These are phyloP conservation scores for Fundulus diaphanus DNA, from an alignment of 2,797 vertebrate species.

Conservation along the genomic window DNA sequence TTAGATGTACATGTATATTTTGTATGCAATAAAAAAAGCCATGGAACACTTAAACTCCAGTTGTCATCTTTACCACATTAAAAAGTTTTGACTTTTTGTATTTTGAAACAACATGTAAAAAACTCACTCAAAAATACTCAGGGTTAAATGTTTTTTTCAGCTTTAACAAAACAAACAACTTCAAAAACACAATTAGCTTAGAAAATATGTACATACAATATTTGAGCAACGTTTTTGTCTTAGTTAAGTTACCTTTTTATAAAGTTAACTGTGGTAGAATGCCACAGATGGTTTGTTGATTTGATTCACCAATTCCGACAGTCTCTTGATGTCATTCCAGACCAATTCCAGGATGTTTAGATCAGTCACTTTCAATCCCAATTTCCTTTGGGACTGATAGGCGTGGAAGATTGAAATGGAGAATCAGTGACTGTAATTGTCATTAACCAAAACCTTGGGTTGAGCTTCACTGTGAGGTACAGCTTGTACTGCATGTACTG, in stretches of 20 bases:
- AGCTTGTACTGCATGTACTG: slow-evolving; percentile 62
- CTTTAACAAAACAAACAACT: not conserved
- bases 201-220: not conserved
- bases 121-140: no score
- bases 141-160: not conserved
- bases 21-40: no score
- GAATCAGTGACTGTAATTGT: slow-evolving; percentile 57
- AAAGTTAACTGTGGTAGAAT: slow-evolving; percentile 3
- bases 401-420: slow-evolving; percentile 61
- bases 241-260: no score
- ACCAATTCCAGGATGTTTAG: slow-evolving; percentile 17
- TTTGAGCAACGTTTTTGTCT: not conserved
- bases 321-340: slow-evolving; percentile 26
- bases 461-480: slow-evolving; percentile 61
- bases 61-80: no score
- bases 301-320: slow-evolving; percentile 12
- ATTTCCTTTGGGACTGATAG: slow-evolving; percentile 33
- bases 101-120: no score
- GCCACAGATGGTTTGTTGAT: slow-evolving; percentile 9
- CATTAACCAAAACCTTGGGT: slow-evolving; percentile 51
- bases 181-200: not conserved
- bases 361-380: slow-evolving; percentile 37
- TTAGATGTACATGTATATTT: no score
- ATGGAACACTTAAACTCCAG: no score
- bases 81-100: no score